These are phyloP conservation scores for Lethenteron reissneri DNA, from an alignment of 2,113 vertebrate genomes.

Conservation along the genomic window DNA sequence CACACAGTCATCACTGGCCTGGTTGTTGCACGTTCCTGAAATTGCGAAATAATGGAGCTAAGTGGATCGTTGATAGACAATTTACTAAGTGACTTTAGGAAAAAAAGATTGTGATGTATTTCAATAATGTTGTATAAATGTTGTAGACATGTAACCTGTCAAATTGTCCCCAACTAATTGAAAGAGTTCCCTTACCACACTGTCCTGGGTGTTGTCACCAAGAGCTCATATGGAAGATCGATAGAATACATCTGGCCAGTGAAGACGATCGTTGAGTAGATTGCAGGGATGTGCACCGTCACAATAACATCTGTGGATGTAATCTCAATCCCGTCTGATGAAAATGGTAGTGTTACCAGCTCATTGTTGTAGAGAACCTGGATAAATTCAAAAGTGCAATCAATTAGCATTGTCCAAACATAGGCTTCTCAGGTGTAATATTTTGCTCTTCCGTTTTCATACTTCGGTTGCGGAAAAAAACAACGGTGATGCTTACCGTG, in stretches of 20 bases:
- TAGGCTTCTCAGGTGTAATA: no score
- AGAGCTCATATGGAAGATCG: slow-evolving; percentile 31
- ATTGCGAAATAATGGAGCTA: neutral
- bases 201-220: slow-evolving; percentile 62
- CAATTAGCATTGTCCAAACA: no score
- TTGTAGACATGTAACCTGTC: no score
- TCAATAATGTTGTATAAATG: no score
- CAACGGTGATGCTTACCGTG: no score
- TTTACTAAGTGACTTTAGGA: no score
- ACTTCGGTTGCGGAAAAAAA: no score
- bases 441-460: no score
- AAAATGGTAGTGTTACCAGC: slow-evolving; percentile 24
- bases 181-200: slow-evolving; percentile 33
- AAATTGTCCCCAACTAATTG: no score
- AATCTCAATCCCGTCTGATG: slow-evolving; percentile 29
- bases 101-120: no score
- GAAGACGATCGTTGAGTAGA: slow-evolving; percentile 35
- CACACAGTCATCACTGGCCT: slow-evolving; percentile 44
- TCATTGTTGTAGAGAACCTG: slow-evolving; percentile 30
- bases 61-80: no score
- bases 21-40: slow-evolving; percentile 66
- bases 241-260: slow-evolving; percentile 50
- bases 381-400: no score
- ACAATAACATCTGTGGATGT: slow-evolving; percentile 32
- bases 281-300: slow-evolving; percentile 33